Evolutionary conservation across 2,888 invertebrate genomes (phyloP).

Genomic region (Azorinus chamasolen): DNA sequence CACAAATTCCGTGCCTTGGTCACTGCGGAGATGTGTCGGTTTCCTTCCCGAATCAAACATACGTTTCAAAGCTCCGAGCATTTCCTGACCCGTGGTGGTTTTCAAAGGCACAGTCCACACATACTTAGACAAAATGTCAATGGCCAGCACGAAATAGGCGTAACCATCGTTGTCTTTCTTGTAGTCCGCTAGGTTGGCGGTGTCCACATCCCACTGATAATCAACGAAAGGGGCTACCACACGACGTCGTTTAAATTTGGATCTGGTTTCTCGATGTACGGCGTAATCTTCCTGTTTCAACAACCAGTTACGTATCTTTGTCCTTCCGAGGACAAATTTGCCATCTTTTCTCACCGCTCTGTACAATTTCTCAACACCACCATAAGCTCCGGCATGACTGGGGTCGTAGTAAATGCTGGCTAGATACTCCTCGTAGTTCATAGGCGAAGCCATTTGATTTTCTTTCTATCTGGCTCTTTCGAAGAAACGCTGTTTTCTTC

Average conservation of each 20-base stretch:
- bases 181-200: conserved; percentile 36
- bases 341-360: conserved; percentile 55
- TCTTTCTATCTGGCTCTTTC: conserved; percentile 2
- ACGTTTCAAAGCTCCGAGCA: conserved; percentile 29
- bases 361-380: conserved; percentile 60
- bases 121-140: conserved; percentile 37
- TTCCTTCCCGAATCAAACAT: conserved; percentile 23
- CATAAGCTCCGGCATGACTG: conserved; percentile 43
- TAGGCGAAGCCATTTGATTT: conserved; percentile 45
- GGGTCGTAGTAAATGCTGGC: conserved; percentile 60
- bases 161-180: conserved; percentile 44
- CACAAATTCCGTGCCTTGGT: conserved; percentile 44
- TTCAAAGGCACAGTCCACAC: conserved; percentile 36
- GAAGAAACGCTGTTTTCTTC: too few relatives aligned
- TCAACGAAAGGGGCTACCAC: conserved; percentile 43
- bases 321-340: conserved; percentile 38
- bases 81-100: conserved; percentile 37
- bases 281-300: conserved; percentile 50
- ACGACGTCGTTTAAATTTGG: conserved; percentile 32
- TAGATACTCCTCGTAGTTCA: conserved; percentile 40
- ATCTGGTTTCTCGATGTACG: conserved; percentile 38
- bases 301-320: conserved; percentile 54
- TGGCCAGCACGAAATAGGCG: conserved; percentile 36
- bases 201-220: conserved; percentile 54
- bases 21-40: conserved; percentile 23